Evolutionary conservation across 2,888 invertebrate genomes (phyloP).

Genomic region (Orgyia antiqua): DNA sequence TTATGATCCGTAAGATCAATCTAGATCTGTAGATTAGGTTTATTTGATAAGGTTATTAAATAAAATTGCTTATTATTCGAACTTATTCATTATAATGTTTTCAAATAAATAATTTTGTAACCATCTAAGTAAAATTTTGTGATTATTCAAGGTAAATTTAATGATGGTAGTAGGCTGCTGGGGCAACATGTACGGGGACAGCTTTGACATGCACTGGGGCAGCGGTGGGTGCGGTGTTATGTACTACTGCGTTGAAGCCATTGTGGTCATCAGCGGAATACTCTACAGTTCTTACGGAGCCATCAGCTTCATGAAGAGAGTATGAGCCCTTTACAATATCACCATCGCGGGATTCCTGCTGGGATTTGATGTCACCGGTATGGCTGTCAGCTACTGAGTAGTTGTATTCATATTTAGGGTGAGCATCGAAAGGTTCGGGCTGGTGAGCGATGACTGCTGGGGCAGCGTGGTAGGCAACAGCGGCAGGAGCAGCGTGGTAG

Average conservation of each 20-base stretch:
- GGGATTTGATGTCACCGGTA: conserved; percentile 1
- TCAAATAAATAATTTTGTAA: too few relatives aligned
- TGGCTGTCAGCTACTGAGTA: conserved; percentile 64
- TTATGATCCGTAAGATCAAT: too few relatives aligned
- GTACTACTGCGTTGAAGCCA: conserved; percentile 54
- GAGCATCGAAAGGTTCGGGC: conserved; percentile 16
- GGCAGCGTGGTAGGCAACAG: conserved; percentile 11
- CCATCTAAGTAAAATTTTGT: too few relatives aligned
- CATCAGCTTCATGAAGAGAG: conserved; percentile 68
- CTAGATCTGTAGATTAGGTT: too few relatives aligned
- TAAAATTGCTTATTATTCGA: too few relatives aligned
- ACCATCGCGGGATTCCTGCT: conserved; percentile 53
- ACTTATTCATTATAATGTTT: too few relatives aligned
- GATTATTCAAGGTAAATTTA: too few relatives aligned
- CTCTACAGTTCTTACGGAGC: conserved; percentile 69
- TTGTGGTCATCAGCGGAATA: conserved; percentile 38
- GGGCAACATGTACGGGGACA: conserved; percentile 5
- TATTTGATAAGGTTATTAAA: too few relatives aligned
- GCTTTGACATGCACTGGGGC: conserved; percentile 16
- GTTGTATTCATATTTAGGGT: conserved; percentile 59
- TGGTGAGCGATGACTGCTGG: conserved; percentile 22
- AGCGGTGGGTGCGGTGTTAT: conserved; percentile 31
- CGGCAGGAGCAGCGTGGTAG: conserved; percentile 1
- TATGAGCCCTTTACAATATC: conserved; percentile 71
- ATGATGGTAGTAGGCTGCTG: conserved; percentile 25